Evolutionary conservation across 2,888 invertebrate genomes (phyloP), one percentile per base, ranked within the genome.

Genomic region (Patella caerulea): DNA sequence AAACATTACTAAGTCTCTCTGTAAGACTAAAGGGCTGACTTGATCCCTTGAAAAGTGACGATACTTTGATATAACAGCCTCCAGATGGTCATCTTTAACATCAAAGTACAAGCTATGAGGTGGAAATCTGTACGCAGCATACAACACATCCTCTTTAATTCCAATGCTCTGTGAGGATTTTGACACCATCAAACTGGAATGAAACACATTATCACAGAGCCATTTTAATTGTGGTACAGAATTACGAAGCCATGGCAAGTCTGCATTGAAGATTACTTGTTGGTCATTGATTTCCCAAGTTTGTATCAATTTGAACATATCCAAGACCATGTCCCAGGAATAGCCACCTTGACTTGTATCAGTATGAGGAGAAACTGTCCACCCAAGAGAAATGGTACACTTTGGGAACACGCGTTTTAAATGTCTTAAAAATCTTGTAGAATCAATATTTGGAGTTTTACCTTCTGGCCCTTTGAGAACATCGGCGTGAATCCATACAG

Each of bases 401-500:
- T 86, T 84, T 29, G 88, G 88, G 76, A 89, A 90, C 79, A 86
- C 81, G 7, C 86, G 80, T 56, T 86, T 84, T 59, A 88, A 78
- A 15, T 84, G 83, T 14, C 81, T 82, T 55, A 90, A 81, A 78
- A 90, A 91, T 34, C 88, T 79, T 9, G 83, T 83, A 2, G 84
- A 75, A 78, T 89, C 88, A n/a, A 90, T 83, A 15, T 79, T 79
- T 34, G 85, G 86, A 29, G 80, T 74, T 14, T 73, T 76, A 17
- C 87, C 86, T 71, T 83, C 83, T 34, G 89, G 89, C 17, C 90
- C 90, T 79, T 84, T 81, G 0, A 90, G 78, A 7, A 91, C 85
- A 81, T 91, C 86, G 34, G 90, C 90, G 85, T 89, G 90, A 3
- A 89, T 79, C 88, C 90, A 90, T 11, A 91, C 86, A 14, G 91